phyloP scores from a whole-genome alignment of 1,140 invertebrate species.

The Solen grandis region DNA sequence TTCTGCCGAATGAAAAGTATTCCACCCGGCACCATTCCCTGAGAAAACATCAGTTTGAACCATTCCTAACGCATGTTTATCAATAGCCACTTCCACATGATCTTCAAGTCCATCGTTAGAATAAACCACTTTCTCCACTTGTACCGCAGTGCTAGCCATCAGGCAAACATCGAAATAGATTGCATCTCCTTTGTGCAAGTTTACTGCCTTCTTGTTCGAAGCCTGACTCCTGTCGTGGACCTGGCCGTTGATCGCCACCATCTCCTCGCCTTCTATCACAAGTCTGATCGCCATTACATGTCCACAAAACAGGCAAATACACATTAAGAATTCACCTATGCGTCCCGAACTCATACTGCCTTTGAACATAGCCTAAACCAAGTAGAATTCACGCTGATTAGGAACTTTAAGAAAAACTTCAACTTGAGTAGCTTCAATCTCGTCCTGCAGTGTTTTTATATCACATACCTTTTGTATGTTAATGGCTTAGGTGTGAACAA shows the following conservation, averaged over 20 bases:
- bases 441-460: too few relatives aligned
- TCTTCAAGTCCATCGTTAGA: slow-evolving; percentile 37
- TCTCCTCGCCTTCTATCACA: slow-evolving; percentile 35
- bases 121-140: slow-evolving; percentile 1
- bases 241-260: background rate
- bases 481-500: too few relatives aligned
- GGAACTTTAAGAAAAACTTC: too few relatives aligned
- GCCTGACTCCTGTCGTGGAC: slow-evolving; percentile 4
- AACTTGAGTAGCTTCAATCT: too few relatives aligned
- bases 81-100: slow-evolving; percentile 13
- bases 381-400: too few relatives aligned
- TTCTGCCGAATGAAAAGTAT: background rate
- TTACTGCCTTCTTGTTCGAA: slow-evolving; percentile 14
- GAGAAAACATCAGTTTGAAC: slow-evolving; percentile 7
- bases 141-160: slow-evolving; percentile 2
- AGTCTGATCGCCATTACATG: too few relatives aligned
- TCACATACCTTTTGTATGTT: too few relatives aligned
- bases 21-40: slow-evolving; percentile 25
- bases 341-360: too few relatives aligned
- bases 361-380: too few relatives aligned
- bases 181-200: slow-evolving; percentile 14
- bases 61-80: background rate
- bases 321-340: too few relatives aligned
- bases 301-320: too few relatives aligned
- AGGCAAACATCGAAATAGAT: slow-evolving; percentile 31